Conservation (phyloP, 2,888 invertebrate genomes). For the Hartigia nigra region DNA sequence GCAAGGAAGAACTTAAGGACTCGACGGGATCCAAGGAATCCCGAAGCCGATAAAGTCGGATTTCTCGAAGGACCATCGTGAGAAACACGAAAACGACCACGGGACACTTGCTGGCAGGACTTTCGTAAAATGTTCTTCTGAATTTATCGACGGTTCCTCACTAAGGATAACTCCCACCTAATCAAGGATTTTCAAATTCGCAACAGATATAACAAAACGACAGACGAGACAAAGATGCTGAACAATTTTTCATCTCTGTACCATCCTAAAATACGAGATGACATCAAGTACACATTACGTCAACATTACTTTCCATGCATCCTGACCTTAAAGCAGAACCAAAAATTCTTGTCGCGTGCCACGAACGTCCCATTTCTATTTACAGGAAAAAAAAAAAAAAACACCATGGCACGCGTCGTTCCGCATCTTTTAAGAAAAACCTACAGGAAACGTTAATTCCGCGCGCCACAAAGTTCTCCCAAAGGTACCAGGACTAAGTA, state of each 20-base stretch:
- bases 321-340: neutral
- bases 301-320: neutral
- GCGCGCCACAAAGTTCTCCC: neutral
- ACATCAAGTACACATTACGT: no score
- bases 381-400: neutral
- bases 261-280: neutral
- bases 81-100: neutral
- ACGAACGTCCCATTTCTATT: neutral
- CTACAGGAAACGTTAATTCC: neutral
- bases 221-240: neutral
- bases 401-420: neutral
- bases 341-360: neutral
- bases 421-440: neutral
- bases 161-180: neutral
- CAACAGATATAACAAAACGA: neutral
- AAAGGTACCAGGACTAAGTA: neutral
- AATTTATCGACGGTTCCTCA: neutral
- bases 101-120: neutral
- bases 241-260: neutral
- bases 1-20: neutral
- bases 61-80: neutral
- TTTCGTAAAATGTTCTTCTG: neutral
- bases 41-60: slow-evolving; percentile 35
- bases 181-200: neutral
- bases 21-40: neutral